Evolutionary conservation across 2,797 vertebrate species (phyloP), one percentile per base, ranked within the genome.

Genomic region (Pseudomugil tenellus): DNA sequence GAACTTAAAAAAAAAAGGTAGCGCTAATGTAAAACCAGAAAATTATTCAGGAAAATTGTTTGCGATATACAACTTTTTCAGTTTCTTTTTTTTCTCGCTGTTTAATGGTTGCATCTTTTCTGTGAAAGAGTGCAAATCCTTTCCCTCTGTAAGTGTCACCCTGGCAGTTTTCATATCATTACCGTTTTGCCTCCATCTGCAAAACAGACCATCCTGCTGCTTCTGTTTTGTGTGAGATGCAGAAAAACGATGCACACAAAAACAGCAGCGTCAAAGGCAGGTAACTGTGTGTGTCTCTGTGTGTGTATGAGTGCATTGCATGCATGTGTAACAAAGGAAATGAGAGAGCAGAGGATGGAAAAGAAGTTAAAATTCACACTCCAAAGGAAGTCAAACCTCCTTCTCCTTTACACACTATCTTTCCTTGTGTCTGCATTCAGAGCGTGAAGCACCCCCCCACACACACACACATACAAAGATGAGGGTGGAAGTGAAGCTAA

Each of bases 131-230:
- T 65, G 77, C 52, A 85, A 84, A 87, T 78, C 70, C 65, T 68
- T 73, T 71, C 59, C 74, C 49, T 83, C 70, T 70, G 70, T 77
- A 82, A 86, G 81, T 93, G 86, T 91, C 87, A 87, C 83, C 78
- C 68, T 70, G 74, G 85, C 80, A 87, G 66, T 84, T 88, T 88
- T 88, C 74, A 89, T 89, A 87, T 87, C 81, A 91, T 90, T 87
- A 87, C 60, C 58, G 75, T 89, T 91, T 84, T 91, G 85, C 86
- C 72, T 89, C 80, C 83, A 85, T 88, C 82, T 90, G 84, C 87
- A 92, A 88, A 93, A 89, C 77, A 78, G 77, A 81, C 73, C 72
- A 56, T 80, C 54, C 78, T 71, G 81, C 84, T 84, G 80, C 74
- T 82, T 80, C 65, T 81, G 70, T 84, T 84, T 80, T 86, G 70